Base-by-base conservation (phyloP, 2,888 invertebrate species). In the Podabrus alpinus region DNA sequence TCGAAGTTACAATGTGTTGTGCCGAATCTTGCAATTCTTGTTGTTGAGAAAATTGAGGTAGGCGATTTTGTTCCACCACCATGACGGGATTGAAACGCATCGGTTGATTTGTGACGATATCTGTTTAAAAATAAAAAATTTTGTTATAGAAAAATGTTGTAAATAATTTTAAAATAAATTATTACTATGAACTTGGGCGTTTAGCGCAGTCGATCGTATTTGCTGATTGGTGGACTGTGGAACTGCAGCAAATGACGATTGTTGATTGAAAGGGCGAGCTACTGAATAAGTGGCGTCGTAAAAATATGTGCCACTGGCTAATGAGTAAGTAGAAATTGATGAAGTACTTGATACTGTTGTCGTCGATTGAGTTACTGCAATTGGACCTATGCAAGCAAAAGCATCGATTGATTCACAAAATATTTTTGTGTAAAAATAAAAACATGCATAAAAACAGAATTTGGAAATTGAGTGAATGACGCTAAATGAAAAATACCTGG, bases 31-130 rank as follows among this genome's bases (percentile, higher is more conserved):
- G 75, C 61, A 72, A 45, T 9, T 69, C 15, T 16, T 79, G 74
- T 19, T 68, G 62, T 13, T 75, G 75, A 21, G 80, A 80, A 66
- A 80, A 81, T 70, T 82, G 81, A 17, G 75, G 78, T 13, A 75
- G 74, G 13, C 85, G 82, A 74, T 82, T 83, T 62, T 83, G 86
- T 68, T 88, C 88, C 0, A 88, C 86, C 7, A 88, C 86, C 87
- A 88, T 86, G 3, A 88, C 86, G 13, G 88, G 86, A 80, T 86
- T 87, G 79, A 86, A 87, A 59, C 87, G 84, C 85, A 88, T 86
- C 60, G 84, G 82, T 75, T 85, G 86, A 78, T 81, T 85, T 25
- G 84, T 74, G 13, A 83, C 83, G 61, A 85, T 82, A 67, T 80
- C 82, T 81, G 62, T 7, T 59, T 19, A 73, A 16, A 29, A 72